A percentile compares a stretch with the other conserved stretches of the same genome.
These are phyloP conservation scores for Amphiura filiformis DNA, from an alignment of 35 echinoderm and acorn worm genomes.

Conservation along the genomic window DNA sequence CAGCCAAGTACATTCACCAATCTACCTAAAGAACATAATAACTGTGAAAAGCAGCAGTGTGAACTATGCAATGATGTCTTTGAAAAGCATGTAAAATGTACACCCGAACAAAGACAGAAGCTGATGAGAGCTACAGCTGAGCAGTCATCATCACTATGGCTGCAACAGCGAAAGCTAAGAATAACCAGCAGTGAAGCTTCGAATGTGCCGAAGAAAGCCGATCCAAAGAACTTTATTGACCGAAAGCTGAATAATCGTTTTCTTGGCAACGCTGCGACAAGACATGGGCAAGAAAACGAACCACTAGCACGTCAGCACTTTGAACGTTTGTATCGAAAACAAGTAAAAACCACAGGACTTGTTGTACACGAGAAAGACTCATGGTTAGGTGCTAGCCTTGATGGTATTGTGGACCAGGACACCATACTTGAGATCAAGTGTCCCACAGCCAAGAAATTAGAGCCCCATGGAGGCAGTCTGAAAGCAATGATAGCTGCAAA, in stretches of 20 bases:
- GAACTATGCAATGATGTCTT: background rate
- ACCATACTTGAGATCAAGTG: constrained; percentile 53
- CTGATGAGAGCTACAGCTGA: background rate
- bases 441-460: constrained; percentile 20
- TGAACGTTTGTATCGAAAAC: background rate
- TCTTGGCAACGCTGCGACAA: constrained; percentile 6
- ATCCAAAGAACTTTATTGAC: background rate
- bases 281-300: background rate
- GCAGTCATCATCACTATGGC: background rate
- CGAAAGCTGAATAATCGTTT: background rate
- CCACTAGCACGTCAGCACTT: background rate
- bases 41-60: background rate
- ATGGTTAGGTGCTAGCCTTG: constrained; percentile 39
- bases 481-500: background rate
- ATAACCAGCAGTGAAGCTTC: constrained; percentile 15
- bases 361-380: constrained; percentile 15
- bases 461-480: background rate
- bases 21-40: background rate
- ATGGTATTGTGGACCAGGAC: constrained; percentile 39
- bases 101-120: background rate
- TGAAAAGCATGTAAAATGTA: background rate
- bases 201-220: constrained; percentile 17
- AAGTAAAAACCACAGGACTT: constrained; percentile 1
- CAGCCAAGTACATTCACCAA: background rate
- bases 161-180: background rate